A percentile compares a stretch with the other conserved stretches of the same genome.
phyloP scores from a whole-genome alignment of 2,797 vertebrate species.

The Arnoldichthys spilopterus region DNA sequence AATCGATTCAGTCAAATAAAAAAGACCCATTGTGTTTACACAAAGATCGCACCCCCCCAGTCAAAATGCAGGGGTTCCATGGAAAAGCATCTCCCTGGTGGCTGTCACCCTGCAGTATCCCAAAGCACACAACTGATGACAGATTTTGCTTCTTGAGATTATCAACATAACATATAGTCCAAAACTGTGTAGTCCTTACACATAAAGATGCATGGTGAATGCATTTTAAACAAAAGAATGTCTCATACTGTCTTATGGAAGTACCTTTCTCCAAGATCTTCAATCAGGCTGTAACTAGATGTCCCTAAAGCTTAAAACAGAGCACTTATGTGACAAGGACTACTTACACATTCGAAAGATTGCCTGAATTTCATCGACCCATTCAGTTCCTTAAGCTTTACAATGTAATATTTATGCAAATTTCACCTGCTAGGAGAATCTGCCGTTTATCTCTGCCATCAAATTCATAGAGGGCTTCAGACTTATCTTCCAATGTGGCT shows the following conservation, averaged over 20 bases:
- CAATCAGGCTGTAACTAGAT: background rate
- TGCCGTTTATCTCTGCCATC: background rate
- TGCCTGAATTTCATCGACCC: background rate
- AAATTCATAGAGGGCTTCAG: slow-evolving; percentile 6
- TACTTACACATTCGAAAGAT: background rate
- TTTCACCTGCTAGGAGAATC: background rate
- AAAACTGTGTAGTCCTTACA: background rate
- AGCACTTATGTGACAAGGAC: background rate
- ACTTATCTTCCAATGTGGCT: background rate
- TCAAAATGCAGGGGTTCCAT: background rate
- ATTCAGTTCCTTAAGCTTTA: background rate
- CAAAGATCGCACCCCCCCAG: slow-evolving; percentile 33
- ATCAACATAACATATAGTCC: background rate
- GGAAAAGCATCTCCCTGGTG: slow-evolving; percentile 5
- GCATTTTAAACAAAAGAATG: background rate
- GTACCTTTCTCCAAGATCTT: background rate
- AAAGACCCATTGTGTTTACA: slow-evolving; percentile 32
- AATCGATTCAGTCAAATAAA: slow-evolving; percentile 45
- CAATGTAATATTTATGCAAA: slow-evolving; percentile 9
- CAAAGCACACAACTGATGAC: background rate
- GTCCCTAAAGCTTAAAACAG: slow-evolving; percentile 1
- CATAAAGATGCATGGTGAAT: background rate
- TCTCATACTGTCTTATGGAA: background rate
- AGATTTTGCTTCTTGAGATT: background rate
- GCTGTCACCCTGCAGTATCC: background rate